These are phyloP conservation scores for Anoplopoma fimbria DNA, from an alignment of 2,113 vertebrate genomes.

Conservation along the genomic window DNA sequence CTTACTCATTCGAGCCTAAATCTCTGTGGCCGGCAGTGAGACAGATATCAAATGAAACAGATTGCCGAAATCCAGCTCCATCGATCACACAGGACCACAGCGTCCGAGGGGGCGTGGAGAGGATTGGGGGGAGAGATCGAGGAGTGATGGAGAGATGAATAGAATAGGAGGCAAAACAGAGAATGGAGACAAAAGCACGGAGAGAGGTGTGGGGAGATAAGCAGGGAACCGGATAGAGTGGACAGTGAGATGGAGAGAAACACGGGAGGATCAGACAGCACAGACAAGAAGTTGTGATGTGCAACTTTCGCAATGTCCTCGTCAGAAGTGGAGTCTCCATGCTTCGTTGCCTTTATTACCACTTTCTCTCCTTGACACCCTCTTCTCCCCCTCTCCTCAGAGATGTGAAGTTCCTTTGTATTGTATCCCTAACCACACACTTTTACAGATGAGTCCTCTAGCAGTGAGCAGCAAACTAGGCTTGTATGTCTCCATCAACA, in stretches of 20 bases:
- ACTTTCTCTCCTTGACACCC: constrained; percentile 6
- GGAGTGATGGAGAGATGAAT: constrained; percentile 32
- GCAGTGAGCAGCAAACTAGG: constrained; percentile 22
- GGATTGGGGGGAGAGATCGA: constrained; percentile 14
- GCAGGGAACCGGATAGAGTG: background rate
- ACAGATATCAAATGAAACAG: constrained; percentile 75
- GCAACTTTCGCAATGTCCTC: background rate
- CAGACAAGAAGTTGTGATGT: constrained; percentile 24
- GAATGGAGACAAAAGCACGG: constrained; percentile 10
- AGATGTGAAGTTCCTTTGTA: constrained; percentile 30
- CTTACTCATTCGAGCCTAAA: constrained; percentile 56
- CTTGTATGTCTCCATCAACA: constrained; percentile 21
- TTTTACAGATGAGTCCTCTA: constrained; percentile 17
- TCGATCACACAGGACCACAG: constrained; percentile 58
- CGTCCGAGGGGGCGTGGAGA: background rate
- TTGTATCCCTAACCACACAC: constrained; percentile 29
- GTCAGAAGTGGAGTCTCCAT: constrained; percentile 24
- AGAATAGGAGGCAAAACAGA: constrained; percentile 15
- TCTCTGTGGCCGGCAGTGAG: constrained; percentile 57
- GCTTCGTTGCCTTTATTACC: constrained; percentile 26
- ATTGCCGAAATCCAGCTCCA: constrained; percentile 69
- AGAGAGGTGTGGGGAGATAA: constrained; percentile 20
- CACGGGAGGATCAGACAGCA: constrained; percentile 8
- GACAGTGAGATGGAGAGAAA: constrained; percentile 21
- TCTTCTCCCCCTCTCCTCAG: background rate